phyloP scores from a whole-genome alignment of 2,888 invertebrate genomes.

The Campopleginae sp. region DNA sequence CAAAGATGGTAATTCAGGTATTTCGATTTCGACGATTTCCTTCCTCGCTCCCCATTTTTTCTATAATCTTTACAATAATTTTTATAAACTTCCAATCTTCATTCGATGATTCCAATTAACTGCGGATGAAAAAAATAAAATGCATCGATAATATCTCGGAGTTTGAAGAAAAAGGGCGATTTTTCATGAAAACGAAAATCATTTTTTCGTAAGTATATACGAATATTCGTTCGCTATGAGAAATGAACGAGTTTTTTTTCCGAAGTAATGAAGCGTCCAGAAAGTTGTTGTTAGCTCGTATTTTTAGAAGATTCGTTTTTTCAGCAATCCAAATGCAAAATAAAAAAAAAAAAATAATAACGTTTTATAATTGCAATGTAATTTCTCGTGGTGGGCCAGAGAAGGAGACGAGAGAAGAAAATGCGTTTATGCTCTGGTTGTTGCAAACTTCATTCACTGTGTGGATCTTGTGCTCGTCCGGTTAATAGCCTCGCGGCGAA shows the following conservation, averaged over 20 bases:
- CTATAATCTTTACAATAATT: neutral
- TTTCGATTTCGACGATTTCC: constrained; percentile 25
- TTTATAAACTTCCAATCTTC: too few relatives aligned
- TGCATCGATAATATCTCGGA: neutral
- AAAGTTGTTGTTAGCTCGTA: neutral
- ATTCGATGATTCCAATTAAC: too few relatives aligned
- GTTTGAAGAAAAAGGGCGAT: neutral
- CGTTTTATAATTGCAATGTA: constrained; percentile 9
- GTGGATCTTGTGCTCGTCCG: constrained; percentile 63
- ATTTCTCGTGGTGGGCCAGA: constrained; percentile 52
- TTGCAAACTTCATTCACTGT: constrained; percentile 70
- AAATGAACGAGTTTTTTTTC: neutral
- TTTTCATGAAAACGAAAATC: neutral
- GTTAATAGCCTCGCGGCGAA: constrained; percentile 64
- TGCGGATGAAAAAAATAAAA: too few relatives aligned
- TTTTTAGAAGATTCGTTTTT: neutral
- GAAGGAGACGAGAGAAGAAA: constrained; percentile 54
- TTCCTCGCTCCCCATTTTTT: constrained; percentile 10
- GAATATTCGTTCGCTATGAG: neutral
- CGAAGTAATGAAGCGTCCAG: neutral
- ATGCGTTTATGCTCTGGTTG: constrained; percentile 71
- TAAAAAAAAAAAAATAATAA: constrained; percentile 37
- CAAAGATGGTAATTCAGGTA: constrained; percentile 58
- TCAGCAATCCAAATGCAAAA: constrained; percentile 14
- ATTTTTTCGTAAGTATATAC: neutral